phyloP scores from a whole-genome alignment of 2,797 vertebrate species.

The Thamnophis elegans region DNA sequence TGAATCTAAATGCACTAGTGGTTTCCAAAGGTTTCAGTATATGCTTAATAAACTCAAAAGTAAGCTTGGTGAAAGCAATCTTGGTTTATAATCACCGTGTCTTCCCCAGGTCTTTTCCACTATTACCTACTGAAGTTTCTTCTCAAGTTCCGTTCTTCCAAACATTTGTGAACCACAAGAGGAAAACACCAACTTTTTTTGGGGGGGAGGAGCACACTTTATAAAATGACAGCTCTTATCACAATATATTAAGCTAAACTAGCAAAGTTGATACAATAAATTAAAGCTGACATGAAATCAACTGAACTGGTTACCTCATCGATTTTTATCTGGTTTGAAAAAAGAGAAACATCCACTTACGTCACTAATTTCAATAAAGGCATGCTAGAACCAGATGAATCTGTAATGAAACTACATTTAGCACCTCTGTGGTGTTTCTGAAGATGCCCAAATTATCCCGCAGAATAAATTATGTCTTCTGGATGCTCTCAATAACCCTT shows the following conservation, averaged over 20 bases:
- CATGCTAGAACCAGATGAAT: neutral
- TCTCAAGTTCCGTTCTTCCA: neutral
- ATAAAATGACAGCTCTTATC: neutral
- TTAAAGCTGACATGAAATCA: neutral
- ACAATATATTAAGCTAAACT: neutral
- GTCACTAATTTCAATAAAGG: neutral
- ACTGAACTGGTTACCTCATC: neutral
- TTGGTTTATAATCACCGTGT: neutral
- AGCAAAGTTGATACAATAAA: neutral
- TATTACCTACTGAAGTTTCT: neutral
- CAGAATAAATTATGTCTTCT: neutral
- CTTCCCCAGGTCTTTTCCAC: neutral
- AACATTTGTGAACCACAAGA: slow-evolving; percentile 7
- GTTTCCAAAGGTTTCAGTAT: neutral
- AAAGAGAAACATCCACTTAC: neutral
- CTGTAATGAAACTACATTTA: neutral
- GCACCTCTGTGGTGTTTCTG: neutral
- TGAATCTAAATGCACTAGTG: neutral
- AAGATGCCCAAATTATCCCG: neutral
- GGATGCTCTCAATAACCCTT: neutral
- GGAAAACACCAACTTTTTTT: neutral
- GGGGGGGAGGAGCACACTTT: too few species aligned
- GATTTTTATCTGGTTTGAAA: neutral
- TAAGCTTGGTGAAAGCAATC: neutral
- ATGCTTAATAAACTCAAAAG: neutral